Base-by-base conservation (phyloP, 2,888 invertebrate genomes). In the Melinopterus prodromus region DNA sequence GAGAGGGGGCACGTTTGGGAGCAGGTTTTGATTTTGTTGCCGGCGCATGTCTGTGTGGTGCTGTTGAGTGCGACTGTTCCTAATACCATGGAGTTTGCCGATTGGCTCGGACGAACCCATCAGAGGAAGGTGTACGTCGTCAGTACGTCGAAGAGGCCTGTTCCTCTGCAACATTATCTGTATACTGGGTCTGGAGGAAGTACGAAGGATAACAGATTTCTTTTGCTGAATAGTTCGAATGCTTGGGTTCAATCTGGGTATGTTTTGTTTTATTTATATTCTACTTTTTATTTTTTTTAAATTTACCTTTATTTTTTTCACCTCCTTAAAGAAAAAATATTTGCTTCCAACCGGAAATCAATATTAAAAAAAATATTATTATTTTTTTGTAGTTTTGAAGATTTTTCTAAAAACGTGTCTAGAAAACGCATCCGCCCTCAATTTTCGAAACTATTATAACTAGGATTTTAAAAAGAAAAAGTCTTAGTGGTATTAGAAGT, bases 31-130 rank as follows among this genome's bases (percentile, higher is more conserved):
- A 99, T 99, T 85, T 92, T 99, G 87, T 90, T 99, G 78, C 99
- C 99, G 0, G 93, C 95, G 6, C 97, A 98, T 88, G 98, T 99
- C 6, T 97, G 95, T 85, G 98, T 99, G 81, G 98, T 99, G 38
- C 95, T 99, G 94, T 90, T 99, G 71, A 98, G 98, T 87, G 99
- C 99, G 0, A 99, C 99, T 0, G 99, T 99, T 35, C 99, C 99
- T 0, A 99, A 99, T 89, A 96, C 98, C 0, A 91, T 97, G 81
- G 97, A 99, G 89, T 97, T 99, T 90, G 99, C 99, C 0, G 94
- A 96, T 87, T 97, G 97, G 97, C 95, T 97, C 38, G 97, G 97
- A 0, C 92, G 93, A 83, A 97, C 95, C 0, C 96, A 97, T 89
- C 94, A 95, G 85, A 93, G 96, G 81, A 97, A 96, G 87, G 95